Evolutionary conservation across 2,797 vertebrate genomes (phyloP), one percentile per base, ranked within the genome.

Genomic region (Hyperoplus lanceolatus): DNA sequence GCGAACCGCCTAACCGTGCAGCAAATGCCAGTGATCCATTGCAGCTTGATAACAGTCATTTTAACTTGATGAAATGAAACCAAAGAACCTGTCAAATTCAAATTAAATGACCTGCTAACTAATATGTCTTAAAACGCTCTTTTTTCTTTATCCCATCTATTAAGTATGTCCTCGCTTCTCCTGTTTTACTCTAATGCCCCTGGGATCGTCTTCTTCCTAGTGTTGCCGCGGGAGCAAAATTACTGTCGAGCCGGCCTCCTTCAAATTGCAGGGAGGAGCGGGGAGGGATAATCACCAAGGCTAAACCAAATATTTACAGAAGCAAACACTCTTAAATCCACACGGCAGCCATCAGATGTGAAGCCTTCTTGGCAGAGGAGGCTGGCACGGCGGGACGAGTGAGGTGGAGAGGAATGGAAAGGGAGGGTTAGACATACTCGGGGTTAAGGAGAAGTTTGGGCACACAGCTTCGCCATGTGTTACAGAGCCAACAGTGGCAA

Each of bases 71-170:
- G 85, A 79, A 82, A 75, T 51, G 70, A 85, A 61, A 81, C 76
- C 59, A 4, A 53, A 86, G 79, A 78, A 81, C 89, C 82, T 89
- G 91, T 89, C 83, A 80, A 48, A 86, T 80, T 81, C 66, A 67
- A 70, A 77, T 73, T 48, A 58, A 84, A 77, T 69, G 41, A 85
- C 41, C 64, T 71, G 82, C 70, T 71, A 79, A 80, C 75, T 79
- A 78, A 75, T 68, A 79, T 70, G n/a, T 29, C 29, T 29, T 29
- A 29, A 70, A 73, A 63, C 38, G 69, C 75, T 78, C 73, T 1
- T 41, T 66, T 63, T 80, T 68, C 38, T 77, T 85, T 83, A 82
- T 84, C 88, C 90, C 73, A 72, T 86, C 69, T 71, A 53, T 72
- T 82, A 54, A 8, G 51, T 68, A 75, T 71, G 84, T 84, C 87